These are phyloP conservation scores for Linyphia triangularis DNA, from an alignment of 2,888 invertebrate genomes.

Conservation along the genomic window DNA sequence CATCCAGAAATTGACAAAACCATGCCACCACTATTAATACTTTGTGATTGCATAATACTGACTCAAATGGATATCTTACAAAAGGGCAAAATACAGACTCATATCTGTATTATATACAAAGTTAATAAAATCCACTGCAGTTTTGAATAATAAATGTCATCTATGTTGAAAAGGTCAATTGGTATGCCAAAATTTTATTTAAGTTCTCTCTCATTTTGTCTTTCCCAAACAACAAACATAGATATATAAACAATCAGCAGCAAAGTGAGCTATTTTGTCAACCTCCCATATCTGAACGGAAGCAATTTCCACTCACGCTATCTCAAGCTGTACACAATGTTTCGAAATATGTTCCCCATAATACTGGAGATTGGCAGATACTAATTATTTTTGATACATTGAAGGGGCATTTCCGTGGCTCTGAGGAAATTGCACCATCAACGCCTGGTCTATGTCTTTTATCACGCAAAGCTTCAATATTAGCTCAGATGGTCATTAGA, in stretches of 20 bases:
- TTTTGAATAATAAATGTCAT: too few species aligned
- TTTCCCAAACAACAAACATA: background rate
- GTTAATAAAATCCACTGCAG: too few species aligned
- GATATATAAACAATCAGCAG: background rate
- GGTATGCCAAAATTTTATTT: too few species aligned
- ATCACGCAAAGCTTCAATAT: slow-evolving; percentile 41
- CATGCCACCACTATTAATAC: too few species aligned
- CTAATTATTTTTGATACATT: slow-evolving; percentile 50
- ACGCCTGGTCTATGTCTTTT: slow-evolving; percentile 26
- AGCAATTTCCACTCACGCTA: slow-evolving; percentile 23
- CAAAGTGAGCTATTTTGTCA: slow-evolving; percentile 7
- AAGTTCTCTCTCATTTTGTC: too few species aligned
- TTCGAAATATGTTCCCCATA: background rate
- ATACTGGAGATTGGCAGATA: slow-evolving; percentile 1
- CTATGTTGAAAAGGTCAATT: too few species aligned
- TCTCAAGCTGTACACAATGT: slow-evolving; percentile 16
- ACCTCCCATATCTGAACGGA: background rate
- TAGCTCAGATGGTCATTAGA: slow-evolving; percentile 21
- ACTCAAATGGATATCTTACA: too few species aligned
- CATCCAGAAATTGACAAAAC: too few species aligned
- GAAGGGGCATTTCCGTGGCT: slow-evolving; percentile 34
- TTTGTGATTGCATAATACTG: too few species aligned
- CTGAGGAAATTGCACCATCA: slow-evolving; percentile 36
- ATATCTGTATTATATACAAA: too few species aligned
- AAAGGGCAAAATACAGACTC: too few species aligned